These are phyloP conservation scores for Ametastegia equiseti DNA, from an alignment of 2,888 invertebrate genomes.

Conservation along the genomic window DNA sequence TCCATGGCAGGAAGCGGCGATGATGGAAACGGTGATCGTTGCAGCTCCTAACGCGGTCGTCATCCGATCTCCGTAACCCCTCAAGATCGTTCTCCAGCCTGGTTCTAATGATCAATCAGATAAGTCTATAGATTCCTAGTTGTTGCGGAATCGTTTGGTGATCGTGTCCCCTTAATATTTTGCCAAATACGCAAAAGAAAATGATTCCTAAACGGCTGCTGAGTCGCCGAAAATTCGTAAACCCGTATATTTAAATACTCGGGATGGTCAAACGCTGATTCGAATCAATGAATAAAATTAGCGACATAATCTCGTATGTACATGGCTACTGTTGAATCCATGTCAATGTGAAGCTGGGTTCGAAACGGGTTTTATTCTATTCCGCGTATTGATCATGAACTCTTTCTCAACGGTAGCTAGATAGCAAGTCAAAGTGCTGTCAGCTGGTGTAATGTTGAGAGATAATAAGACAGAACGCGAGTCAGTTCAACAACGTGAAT, in stretches of 20 bases:
- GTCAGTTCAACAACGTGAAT: background rate
- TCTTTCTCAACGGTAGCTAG: background rate
- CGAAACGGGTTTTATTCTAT: background rate
- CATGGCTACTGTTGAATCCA: background rate
- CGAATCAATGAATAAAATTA: constrained; percentile 2
- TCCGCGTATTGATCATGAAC: background rate
- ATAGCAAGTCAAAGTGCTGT: background rate
- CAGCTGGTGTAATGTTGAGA: background rate
- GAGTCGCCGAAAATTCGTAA: no score
- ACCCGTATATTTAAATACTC: no score
- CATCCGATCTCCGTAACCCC: constrained; percentile 36
- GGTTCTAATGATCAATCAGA: constrained; percentile 35
- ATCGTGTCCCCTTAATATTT: background rate
- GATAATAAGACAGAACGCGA: background rate
- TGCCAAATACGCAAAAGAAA: background rate
- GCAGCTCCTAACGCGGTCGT: constrained; percentile 28
- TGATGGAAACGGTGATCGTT: constrained; percentile 17
- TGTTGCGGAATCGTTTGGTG: background rate
- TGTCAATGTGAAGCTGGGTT: background rate
- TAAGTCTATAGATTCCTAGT: background rate
- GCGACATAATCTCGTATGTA: background rate
- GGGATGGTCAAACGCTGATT: background rate
- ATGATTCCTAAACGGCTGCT: background rate
- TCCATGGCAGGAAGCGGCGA: constrained; percentile 12
- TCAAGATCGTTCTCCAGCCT: constrained; percentile 44